Evolutionary conservation across 2,113 vertebrate genomes (phyloP).

Genomic region (Potamarius usumacintae): DNA sequence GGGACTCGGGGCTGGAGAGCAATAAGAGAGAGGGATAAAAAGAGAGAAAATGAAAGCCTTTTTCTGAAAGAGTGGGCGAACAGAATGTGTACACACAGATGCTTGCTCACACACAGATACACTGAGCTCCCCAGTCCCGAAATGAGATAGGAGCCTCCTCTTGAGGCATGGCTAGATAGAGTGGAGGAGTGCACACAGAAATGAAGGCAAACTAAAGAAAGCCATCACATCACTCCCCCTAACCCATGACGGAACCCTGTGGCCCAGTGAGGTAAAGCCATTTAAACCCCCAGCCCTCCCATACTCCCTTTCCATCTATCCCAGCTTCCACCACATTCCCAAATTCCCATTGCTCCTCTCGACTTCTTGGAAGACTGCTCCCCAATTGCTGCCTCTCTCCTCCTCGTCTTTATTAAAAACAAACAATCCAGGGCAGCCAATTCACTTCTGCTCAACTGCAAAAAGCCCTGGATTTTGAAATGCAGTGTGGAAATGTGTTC

Average conservation of each 20-base stretch:
- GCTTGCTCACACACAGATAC: constrained; percentile 23
- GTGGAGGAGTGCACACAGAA: constrained; percentile 35
- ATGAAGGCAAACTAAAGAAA: constrained; percentile 45
- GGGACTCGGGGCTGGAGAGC: constrained; percentile 47
- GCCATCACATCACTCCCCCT: constrained; percentile 36
- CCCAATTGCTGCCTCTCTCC: constrained; percentile 1
- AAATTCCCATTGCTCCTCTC: constrained; percentile 49
- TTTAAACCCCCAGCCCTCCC: constrained; percentile 40
- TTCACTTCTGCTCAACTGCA: constrained; percentile 54
- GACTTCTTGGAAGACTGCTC: constrained; percentile 32
- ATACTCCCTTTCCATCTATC: constrained; percentile 38
- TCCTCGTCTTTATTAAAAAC: constrained; percentile 59
- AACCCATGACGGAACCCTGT: constrained; percentile 27
- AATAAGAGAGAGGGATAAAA: constrained; percentile 49
- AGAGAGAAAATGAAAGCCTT: constrained; percentile 46
- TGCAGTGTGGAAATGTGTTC: constrained; percentile 75
- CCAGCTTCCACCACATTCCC: constrained; percentile 42
- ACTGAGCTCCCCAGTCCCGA: background rate
- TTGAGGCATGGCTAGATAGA: constrained; percentile 24
- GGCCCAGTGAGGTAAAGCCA: constrained; percentile 20
- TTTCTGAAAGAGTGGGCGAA: constrained; percentile 40
- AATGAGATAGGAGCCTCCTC: constrained; percentile 40
- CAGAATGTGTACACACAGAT: constrained; percentile 14
- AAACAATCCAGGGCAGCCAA: constrained; percentile 51
- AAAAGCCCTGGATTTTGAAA: constrained; percentile 76